These are phyloP conservation scores for Pseudomyrmex flavicornis DNA, from an alignment of 1,140 invertebrate species.

Conservation along the genomic window DNA sequence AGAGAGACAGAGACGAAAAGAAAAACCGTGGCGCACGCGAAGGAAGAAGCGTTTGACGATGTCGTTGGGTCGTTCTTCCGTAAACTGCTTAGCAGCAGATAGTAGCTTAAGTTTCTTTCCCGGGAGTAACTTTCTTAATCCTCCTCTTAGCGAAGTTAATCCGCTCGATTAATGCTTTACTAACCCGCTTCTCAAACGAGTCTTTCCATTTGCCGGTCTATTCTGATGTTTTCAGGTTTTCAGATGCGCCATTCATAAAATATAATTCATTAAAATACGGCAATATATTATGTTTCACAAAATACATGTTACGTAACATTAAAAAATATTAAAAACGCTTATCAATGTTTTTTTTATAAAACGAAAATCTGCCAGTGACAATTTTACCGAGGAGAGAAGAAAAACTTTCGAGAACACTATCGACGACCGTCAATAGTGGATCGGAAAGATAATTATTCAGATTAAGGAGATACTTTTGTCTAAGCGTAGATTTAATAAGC, in stretches of 20 bases:
- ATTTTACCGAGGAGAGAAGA: neutral
- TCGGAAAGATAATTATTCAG: conserved; percentile 34
- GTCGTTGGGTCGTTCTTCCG: conserved; percentile 59
- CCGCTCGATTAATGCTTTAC: conserved; percentile 72
- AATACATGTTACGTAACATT: too few relatives aligned
- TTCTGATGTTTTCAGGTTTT: conserved; percentile 5
- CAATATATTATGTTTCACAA: too few relatives aligned
- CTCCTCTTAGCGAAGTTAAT: conserved; percentile 74
- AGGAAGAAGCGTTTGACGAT: conserved; percentile 63
- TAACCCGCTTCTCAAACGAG: conserved; percentile 37
- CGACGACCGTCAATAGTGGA: neutral
- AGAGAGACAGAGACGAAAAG: conserved; percentile 23
- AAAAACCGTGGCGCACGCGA: conserved; percentile 49
- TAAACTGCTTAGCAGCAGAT: conserved; percentile 72
- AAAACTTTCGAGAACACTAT: conserved; percentile 13
- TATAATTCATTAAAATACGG: neutral
- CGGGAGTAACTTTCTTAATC: conserved; percentile 75
- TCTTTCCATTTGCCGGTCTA: conserved; percentile 17
- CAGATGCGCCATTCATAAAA: conserved; percentile 1
- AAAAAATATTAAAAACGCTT: neutral
- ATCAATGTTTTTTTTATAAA: neutral
- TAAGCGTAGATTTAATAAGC: conserved; percentile 37
- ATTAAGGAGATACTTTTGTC: conserved; percentile 28
- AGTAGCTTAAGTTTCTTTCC: conserved; percentile 65
- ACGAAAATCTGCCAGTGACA: neutral